These are phyloP conservation scores for Ploceus nigricollis DNA, from an alignment of 2,113 vertebrate species.

Conservation along the genomic window DNA sequence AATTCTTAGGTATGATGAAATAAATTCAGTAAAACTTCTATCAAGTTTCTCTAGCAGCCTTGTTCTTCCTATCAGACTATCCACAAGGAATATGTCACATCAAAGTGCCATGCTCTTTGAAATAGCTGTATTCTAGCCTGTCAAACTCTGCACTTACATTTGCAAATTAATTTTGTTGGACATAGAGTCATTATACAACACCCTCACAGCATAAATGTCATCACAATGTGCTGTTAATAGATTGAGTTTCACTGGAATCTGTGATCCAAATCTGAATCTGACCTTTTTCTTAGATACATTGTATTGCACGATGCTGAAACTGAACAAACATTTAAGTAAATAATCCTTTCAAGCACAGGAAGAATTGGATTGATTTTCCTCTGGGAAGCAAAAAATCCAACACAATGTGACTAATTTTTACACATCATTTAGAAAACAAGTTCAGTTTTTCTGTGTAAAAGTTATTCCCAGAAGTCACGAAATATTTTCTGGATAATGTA, in stretches of 20 bases:
- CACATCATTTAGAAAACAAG: not conserved
- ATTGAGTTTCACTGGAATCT: not conserved
- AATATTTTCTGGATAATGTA: not conserved
- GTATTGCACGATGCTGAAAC: not conserved
- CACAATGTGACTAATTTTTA: not conserved
- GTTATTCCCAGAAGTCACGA: not conserved
- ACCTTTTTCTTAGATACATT: not conserved
- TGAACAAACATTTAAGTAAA: conserved; percentile 7
- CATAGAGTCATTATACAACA: not conserved
- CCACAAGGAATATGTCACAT: not conserved
- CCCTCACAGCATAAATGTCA: not conserved
- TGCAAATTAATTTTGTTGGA: conserved; percentile 5
- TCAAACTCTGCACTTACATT: not conserved
- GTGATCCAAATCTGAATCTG: not conserved
- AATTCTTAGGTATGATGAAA: not conserved
- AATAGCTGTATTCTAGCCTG: not conserved
- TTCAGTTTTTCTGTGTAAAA: not conserved
- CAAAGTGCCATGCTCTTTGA: not conserved
- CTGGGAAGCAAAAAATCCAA: not conserved
- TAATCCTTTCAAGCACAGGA: not conserved
- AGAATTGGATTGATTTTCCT: not conserved
- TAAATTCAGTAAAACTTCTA: conserved; percentile 5
- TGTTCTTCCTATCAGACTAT: not conserved
- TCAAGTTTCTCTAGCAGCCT: not conserved
- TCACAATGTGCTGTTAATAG: not conserved